Conservation (phyloP, 2,797 vertebrate species). For the Artibeus jamaicensis region DNA sequence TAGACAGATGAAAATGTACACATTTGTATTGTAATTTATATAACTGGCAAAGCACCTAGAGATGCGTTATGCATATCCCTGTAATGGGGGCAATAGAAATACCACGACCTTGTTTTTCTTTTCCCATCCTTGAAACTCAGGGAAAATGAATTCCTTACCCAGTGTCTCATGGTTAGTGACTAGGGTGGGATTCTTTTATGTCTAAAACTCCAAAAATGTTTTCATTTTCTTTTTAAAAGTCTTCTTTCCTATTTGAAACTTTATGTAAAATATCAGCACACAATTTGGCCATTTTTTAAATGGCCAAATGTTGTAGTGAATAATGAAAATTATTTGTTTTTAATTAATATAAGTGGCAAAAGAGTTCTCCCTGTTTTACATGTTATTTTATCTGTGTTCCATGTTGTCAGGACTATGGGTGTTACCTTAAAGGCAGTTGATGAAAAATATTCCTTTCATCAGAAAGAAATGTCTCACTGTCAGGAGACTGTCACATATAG, state of each 20-base stretch:
- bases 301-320: neutral
- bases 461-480: neutral
- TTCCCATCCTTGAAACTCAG: neutral
- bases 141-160: neutral
- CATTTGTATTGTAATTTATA: neutral
- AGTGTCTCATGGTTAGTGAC: neutral
- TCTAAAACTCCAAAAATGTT: neutral
- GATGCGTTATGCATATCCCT: fast-evolving
- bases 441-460: neutral
- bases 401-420: neutral
- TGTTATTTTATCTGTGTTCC: neutral
- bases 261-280: neutral
- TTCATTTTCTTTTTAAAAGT: neutral
- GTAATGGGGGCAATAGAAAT: neutral
- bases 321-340: neutral
- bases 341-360: neutral
- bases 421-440: neutral
- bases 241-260: neutral
- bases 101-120: neutral
- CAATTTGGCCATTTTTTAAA: neutral
- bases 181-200: neutral
- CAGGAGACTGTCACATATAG: neutral
- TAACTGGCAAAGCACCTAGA: neutral
- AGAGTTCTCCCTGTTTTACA: neutral
- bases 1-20: neutral